Base-by-base conservation (phyloP, 92 coral and sea anemone species). In the Bergia sp. region DNA sequence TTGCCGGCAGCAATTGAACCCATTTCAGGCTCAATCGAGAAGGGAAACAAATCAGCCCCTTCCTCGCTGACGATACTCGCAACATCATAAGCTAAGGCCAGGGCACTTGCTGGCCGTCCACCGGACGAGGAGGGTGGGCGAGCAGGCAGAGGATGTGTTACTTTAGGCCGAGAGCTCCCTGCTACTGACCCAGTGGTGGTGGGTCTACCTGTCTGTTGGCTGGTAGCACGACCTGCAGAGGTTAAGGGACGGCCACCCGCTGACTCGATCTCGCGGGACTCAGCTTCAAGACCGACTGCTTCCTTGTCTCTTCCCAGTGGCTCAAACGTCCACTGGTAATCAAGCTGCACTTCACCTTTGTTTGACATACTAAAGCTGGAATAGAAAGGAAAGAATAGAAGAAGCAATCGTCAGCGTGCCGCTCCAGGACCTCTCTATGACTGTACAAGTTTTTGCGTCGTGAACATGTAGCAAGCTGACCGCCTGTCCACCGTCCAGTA, bases 81-180 rank as follows among this genome's bases (percentile, higher is more conserved):
- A 85, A 98, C 94, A 65, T 95, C 99, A 83, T 94, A 97, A 6
- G 98, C 98, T 43, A 97, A 89, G 13, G 95, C 97, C 85, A 97
- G 88, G 44, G 98, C 99, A 76, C 96, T 97, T 38, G 96, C 86
- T n/a, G 99, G 96, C 45, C 99, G 91, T 45, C 96, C 92, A 42
- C 94, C 90, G 76, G 92, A 87, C 7, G 95, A 93, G 7, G 98
- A 87, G 8, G 95, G 40, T 1, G 97, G 97, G 7, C 94, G 92
- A 49, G 82, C 81, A 67, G 90, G 79, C 42, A 79, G 8, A 5
- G 91, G 79, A 13, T 79, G 87, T 37, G 42, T 89, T 73, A 88
- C 82, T 21, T 89, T 77, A 3, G 80, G 90, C 86, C 50, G 94
- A 45, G 49, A 61, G 41, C 88, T 57, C 11, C 67, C 94, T 5